Base-by-base conservation (phyloP, 1,140 invertebrate species). In the Trialeurodes vaporariorum region DNA sequence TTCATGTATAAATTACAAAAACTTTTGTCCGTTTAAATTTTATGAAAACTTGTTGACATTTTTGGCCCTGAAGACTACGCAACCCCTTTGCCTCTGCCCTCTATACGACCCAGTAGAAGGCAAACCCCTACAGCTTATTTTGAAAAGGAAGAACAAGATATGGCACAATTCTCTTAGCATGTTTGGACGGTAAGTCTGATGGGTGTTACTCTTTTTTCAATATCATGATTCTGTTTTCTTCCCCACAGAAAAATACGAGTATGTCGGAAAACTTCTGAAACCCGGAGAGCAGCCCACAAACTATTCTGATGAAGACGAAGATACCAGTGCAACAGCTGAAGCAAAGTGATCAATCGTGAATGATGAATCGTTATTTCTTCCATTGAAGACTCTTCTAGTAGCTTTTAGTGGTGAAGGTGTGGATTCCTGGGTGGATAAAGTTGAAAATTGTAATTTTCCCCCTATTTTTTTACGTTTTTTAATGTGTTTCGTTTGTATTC, bases 161-260 rank as follows among this genome's bases (percentile, higher is more conserved):
- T n/a, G n/a, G n/a, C n/a, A n/a, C n/a, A n/a, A n/a, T n/a, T n/a
- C n/a, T n/a, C n/a, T n/a, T n/a, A n/a, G n/a, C n/a, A n/a, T n/a
- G n/a, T n/a, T n/a, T n/a, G n/a, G n/a, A n/a, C n/a, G n/a, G n/a
- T n/a, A n/a, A n/a, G n/a, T n/a, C n/a, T n/a, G n/a, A n/a, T n/a
- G n/a, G n/a, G n/a, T n/a, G n/a, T n/a, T n/a, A n/a, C n/a, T n/a
- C n/a, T n/a, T n/a, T n/a, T n/a, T n/a, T n/a, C n/a, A n/a, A n/a
- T n/a, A n/a, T n/a, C n/a, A n/a, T n/a, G n/a, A n/a, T n/a, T 67
- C 67, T 66, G 12, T 49, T 69, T 69, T 67, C 68, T 63, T 59
- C 72, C 75, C 83, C 86, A 59, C 81, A 96, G 94, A 98, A 82
- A 95, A 93, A 79, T 98, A 98, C 78, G 90, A 94, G 58, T 87